Percentiles rank a stretch among this genome's conserved stretches.
Evolutionary conservation across 2,113 vertebrate species (phyloP).

Genomic region (Malurus melanocephalus): DNA sequence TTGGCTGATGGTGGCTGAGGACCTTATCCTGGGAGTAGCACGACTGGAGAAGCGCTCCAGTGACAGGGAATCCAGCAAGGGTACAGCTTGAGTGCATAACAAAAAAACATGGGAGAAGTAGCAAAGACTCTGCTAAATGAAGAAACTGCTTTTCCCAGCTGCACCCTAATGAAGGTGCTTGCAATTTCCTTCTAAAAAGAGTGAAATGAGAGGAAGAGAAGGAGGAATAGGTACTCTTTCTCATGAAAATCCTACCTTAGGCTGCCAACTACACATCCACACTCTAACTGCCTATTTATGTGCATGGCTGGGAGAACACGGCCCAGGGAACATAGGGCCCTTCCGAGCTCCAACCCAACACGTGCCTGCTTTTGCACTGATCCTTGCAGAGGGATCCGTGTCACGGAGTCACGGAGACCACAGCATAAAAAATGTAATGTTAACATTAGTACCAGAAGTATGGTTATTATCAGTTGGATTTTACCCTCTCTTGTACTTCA

Average conservation of each 20-base stretch:
- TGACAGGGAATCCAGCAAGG: background rate
- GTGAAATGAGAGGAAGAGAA: background rate
- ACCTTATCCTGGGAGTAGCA: background rate
- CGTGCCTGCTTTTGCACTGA: background rate
- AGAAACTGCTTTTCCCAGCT: background rate
- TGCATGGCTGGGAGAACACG: background rate
- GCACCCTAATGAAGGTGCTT: background rate
- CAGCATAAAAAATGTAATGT: background rate
- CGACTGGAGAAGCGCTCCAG: background rate
- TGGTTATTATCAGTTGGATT: background rate
- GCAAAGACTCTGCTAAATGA: background rate
- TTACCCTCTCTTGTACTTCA: background rate
- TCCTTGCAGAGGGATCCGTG: background rate
- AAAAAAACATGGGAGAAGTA: background rate
- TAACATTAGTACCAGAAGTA: background rate
- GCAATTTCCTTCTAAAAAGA: background rate
- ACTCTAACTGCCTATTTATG: background rate
- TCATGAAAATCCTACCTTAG: conserved; percentile 35
- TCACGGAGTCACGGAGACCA: background rate
- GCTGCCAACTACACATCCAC: background rate
- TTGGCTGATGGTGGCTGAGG: background rate
- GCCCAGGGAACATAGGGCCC: background rate
- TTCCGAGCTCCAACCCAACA: background rate
- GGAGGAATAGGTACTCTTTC: background rate
- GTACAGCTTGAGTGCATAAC: background rate